Evolutionary conservation across 2,888 invertebrate species (phyloP).

Genomic region (Volucella zonaria): DNA sequence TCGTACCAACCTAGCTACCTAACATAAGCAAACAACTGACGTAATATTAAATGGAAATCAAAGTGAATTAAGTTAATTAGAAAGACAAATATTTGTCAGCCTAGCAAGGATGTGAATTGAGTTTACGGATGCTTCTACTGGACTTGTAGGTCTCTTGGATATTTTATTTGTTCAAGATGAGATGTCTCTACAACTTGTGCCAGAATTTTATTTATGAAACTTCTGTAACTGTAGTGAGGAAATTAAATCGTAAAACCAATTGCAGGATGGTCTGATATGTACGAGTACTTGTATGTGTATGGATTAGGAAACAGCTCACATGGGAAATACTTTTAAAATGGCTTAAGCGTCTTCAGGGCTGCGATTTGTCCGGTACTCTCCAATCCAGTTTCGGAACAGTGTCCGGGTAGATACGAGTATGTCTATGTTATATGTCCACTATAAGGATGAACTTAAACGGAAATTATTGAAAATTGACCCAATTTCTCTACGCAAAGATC

Average conservation of each 20-base stretch:
- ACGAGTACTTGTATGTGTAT: no score
- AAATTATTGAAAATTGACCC: conserved; percentile 35
- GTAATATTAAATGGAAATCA: conserved; percentile 79
- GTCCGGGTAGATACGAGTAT: no score
- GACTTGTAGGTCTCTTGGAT: background rate
- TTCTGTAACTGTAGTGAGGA: background rate
- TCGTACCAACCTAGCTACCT: conserved; percentile 17
- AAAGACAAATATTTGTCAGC: conserved; percentile 80
- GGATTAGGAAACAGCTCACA: no score
- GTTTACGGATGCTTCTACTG: background rate
- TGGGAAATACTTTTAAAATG: no score
- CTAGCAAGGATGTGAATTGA: conserved; percentile 39
- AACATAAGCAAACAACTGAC: conserved; percentile 62
- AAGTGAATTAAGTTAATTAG: conserved; percentile 83
- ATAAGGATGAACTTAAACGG: background rate
- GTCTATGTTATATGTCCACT: conserved; percentile 4
- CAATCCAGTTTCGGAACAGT: background rate
- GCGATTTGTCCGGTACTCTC: no score
- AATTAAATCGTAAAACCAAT: background rate
- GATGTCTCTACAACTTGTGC: background rate
- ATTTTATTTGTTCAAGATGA: conserved; percentile 14
- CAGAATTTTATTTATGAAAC: conserved; percentile 4
- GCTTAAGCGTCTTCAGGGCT: no score
- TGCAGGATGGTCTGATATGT: no score
- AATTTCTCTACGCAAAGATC: conserved; percentile 38